phyloP scores from a whole-genome alignment of 2,113 vertebrate genomes.

The Scomber japonicus region DNA sequence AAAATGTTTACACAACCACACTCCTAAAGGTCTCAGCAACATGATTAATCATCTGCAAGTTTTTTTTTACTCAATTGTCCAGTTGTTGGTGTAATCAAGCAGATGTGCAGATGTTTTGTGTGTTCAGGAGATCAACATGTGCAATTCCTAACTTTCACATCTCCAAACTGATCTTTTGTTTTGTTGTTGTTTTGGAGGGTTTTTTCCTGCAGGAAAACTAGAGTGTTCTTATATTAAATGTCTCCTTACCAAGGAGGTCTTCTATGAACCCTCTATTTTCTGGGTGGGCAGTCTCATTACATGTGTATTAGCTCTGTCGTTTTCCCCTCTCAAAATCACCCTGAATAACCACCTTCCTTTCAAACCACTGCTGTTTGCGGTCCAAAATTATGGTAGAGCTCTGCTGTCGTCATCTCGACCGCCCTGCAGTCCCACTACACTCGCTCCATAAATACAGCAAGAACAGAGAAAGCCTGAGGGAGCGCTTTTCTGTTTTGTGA shows the following conservation, averaged over 20 bases:
- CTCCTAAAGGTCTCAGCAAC: neutral
- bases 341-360: slow-evolving; percentile 12
- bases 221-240: neutral
- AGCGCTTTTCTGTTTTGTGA: slow-evolving; percentile 6
- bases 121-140: neutral
- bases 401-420: slow-evolving; percentile 33
- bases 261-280: slow-evolving; percentile 1
- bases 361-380: slow-evolving; percentile 19
- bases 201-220: neutral
- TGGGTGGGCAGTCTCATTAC: slow-evolving; percentile 10
- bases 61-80: neutral
- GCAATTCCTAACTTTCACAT: neutral
- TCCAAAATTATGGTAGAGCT: slow-evolving; percentile 24
- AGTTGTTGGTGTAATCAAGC: neutral
- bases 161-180: neutral
- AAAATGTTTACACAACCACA: neutral
- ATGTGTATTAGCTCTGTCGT: slow-evolving; percentile 27
- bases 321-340: slow-evolving; percentile 5
- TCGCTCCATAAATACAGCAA: slow-evolving; percentile 16
- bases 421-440: slow-evolving; percentile 9
- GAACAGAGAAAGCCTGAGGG: neutral
- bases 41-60: neutral
- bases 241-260: neutral
- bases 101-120: neutral
- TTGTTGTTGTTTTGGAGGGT: no score